A percentile compares a stretch with the other conserved stretches of the same genome.
Conservation (phyloP, 2,888 invertebrate species). For the Helleia helle region DNA sequence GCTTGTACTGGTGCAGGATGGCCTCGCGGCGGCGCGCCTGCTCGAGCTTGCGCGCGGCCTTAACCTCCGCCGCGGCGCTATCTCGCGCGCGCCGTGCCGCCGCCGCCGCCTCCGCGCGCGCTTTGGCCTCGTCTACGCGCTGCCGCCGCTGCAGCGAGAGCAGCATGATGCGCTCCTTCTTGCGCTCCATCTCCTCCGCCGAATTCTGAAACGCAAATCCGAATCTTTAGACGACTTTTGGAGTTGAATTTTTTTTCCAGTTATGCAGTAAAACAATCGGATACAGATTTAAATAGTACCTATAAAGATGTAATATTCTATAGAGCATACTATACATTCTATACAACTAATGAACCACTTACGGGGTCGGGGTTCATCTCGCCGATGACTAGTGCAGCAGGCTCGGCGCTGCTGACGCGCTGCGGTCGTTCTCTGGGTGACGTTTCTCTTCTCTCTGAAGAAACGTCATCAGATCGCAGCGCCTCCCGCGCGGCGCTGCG, state of each 20-base stretch:
- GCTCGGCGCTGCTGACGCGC: constrained; percentile 34
- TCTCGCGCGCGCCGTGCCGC: constrained; percentile 84
- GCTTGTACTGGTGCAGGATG: constrained; percentile 93
- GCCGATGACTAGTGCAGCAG: constrained; percentile 58
- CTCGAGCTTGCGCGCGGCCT: constrained; percentile 84
- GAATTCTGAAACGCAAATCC: constrained; percentile 74
- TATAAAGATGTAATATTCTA: too few relatives aligned
- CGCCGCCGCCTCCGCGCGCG: constrained; percentile 87
- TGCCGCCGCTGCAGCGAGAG: constrained; percentile 91
- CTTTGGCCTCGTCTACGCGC: constrained; percentile 90
- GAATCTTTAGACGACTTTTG: too few relatives aligned
- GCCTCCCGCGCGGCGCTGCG: constrained; percentile 19
- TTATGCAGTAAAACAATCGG: too few relatives aligned
- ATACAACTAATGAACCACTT: constrained; percentile 23
- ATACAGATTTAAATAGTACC: too few relatives aligned
- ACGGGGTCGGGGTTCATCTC: constrained; percentile 61
- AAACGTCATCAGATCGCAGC: constrained; percentile 13
- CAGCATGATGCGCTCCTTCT: constrained; percentile 92
- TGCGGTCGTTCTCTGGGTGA: constrained; percentile 12
- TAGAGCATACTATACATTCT: too few relatives aligned
- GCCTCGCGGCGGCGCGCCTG: constrained; percentile 89
- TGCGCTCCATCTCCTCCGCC: constrained; percentile 92
- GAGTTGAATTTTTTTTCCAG: too few relatives aligned
- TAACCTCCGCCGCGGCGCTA: constrained; percentile 82
- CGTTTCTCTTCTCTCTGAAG: constrained; percentile 12